These are phyloP conservation scores for Melinopterus prodromus DNA, from an alignment of 2,888 invertebrate genomes.

Conservation along the genomic window DNA sequence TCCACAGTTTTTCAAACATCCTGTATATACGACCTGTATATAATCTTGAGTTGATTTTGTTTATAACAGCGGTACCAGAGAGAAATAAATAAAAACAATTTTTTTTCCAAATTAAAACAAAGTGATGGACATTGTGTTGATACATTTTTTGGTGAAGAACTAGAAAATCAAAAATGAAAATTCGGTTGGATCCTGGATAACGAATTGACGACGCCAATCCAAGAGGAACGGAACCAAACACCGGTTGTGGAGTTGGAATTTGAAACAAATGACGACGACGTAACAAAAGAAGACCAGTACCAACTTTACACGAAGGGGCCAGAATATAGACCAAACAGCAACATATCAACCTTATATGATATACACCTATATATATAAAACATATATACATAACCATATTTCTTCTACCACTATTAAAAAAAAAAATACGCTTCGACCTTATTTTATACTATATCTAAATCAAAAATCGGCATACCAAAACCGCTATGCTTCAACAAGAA, in stretches of 20 bases:
- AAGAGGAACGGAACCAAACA: slow-evolving; percentile 14
- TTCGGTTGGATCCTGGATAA: slow-evolving; percentile 57
- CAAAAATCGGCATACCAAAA: not conserved
- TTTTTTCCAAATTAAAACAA: not conserved
- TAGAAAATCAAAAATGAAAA: slow-evolving; percentile 52
- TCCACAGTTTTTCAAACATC: too few relatives aligned
- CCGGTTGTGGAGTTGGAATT: not conserved
- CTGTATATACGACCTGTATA: too few relatives aligned
- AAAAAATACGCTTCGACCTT: slow-evolving; percentile 41
- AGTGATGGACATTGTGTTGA: not conserved
- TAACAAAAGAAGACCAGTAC: slow-evolving; percentile 23
- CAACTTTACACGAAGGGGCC: slow-evolving; percentile 40
- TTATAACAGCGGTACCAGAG: too few relatives aligned
- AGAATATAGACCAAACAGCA: slow-evolving; percentile 39
- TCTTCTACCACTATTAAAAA: slow-evolving; percentile 35
- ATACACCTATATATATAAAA: slow-evolving; percentile 34
- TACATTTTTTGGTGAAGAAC: slow-evolving; percentile 26
- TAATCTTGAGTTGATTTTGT: too few relatives aligned
- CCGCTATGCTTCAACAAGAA: slow-evolving; percentile 12
- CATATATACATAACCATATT: slow-evolving; percentile 30
- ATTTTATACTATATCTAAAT: slow-evolving; percentile 32
- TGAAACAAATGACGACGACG: slow-evolving; percentile 16
- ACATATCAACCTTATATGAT: slow-evolving; percentile 35
- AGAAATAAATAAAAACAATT: too few relatives aligned
- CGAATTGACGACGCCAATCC: slow-evolving; percentile 10